Percentiles rank a stretch among this genome's conserved stretches.
Evolutionary conservation across 1,140 invertebrate species (phyloP).

Genomic region (Solenopsis invicta): DNA sequence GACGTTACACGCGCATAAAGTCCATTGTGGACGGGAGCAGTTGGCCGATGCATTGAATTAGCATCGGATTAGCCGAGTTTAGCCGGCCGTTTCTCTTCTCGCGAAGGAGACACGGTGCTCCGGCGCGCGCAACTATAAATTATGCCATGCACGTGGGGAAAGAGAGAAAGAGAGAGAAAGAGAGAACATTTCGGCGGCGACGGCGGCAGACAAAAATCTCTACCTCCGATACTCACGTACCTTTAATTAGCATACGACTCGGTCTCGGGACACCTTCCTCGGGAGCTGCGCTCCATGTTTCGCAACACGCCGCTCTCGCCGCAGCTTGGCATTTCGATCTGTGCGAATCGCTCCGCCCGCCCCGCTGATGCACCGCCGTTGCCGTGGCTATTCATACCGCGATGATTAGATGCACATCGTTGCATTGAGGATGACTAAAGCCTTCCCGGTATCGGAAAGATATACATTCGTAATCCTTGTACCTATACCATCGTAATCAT

Average conservation of each 20-base stretch:
- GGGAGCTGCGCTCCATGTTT: slow-evolving; percentile 44
- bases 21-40: slow-evolving; percentile 75
- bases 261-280: slow-evolving; percentile 60
- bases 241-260: slow-evolving; percentile 74
- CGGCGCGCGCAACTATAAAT: slow-evolving; percentile 64
- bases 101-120: slow-evolving; percentile 45
- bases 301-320: slow-evolving; percentile 37
- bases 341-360: slow-evolving; percentile 28
- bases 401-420: slow-evolving; percentile 31
- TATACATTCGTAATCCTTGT: neutral
- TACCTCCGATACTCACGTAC: slow-evolving; percentile 35
- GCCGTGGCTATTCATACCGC: neutral
- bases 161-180: too few species aligned
- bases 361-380: neutral
- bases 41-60: slow-evolving; percentile 79
- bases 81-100: slow-evolving; percentile 71
- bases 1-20: slow-evolving; percentile 66
- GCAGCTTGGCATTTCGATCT: slow-evolving; percentile 58
- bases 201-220: slow-evolving; percentile 70
- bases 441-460: slow-evolving; percentile 10
- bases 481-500: neutral
- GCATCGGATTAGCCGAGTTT: slow-evolving; percentile 82
- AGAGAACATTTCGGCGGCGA: slow-evolving; percentile 65
- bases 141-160: slow-evolving; percentile 70
- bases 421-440: slow-evolving; percentile 46